Conservation (phyloP, 2,888 invertebrate genomes). For the Petrophora chlorosata region DNA sequence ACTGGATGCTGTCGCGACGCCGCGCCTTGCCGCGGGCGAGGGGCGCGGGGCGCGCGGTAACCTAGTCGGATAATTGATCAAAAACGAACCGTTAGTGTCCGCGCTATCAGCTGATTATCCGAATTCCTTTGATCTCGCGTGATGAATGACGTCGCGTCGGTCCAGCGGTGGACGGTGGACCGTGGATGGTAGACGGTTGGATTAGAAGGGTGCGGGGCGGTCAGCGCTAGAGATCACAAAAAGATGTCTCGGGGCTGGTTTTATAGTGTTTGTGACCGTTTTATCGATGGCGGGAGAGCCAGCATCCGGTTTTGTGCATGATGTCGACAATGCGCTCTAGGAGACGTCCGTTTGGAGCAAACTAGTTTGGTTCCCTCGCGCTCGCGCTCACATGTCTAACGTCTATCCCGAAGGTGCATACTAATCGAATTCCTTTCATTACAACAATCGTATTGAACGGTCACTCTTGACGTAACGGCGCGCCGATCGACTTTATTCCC, state of each 20-base stretch:
- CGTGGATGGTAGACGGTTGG: constrained; percentile 47
- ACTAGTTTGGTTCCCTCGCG: constrained; percentile 76
- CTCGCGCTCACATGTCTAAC: constrained; percentile 44
- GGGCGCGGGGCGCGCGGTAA: constrained; percentile 45
- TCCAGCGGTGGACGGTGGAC: too few species aligned
- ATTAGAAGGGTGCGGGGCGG: constrained; percentile 54
- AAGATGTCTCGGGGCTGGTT: constrained; percentile 69
- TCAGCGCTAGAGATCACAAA: constrained; percentile 64
- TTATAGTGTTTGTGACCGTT: constrained; percentile 73
- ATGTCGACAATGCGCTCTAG: constrained; percentile 74
- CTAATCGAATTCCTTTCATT: constrained; percentile 77
- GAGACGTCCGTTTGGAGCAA: constrained; percentile 71
- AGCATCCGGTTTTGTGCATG: constrained; percentile 81
- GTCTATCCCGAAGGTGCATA: constrained; percentile 63
- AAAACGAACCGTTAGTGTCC: constrained; percentile 67
- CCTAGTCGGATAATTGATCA: constrained; percentile 71
- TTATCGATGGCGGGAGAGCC: constrained; percentile 70
- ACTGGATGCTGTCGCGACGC: constrained; percentile 16
- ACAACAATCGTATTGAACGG: constrained; percentile 66
- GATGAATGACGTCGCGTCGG: too few species aligned
- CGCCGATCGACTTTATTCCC: constrained; percentile 45
- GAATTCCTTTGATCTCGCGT: constrained; percentile 68
- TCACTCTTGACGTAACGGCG: constrained; percentile 62
- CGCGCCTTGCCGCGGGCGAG: constrained; percentile 41
- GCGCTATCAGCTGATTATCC: constrained; percentile 72